phyloP scores from a whole-genome alignment of 1,140 invertebrate species.

The Tetranychus urticae region DNA sequence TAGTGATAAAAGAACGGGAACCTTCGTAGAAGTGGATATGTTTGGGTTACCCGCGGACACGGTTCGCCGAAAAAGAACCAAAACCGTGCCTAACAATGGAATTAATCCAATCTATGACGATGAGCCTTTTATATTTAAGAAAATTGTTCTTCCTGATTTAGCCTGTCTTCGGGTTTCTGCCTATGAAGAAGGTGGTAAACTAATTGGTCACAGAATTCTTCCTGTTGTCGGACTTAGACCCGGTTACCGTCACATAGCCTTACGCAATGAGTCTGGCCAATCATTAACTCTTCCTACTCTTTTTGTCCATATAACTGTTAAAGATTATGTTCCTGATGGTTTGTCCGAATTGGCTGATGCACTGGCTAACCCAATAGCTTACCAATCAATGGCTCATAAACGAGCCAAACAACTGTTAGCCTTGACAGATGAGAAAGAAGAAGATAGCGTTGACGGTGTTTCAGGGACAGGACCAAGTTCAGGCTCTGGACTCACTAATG shows the following conservation, averaged over 20 bases:
- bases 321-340: constrained; percentile 89
- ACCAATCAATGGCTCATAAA: constrained; percentile 78
- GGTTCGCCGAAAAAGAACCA: constrained; percentile 79
- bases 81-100: constrained; percentile 78
- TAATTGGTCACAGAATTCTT: constrained; percentile 84
- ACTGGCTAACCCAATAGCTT: constrained; percentile 87
- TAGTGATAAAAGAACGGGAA: constrained; percentile 80
- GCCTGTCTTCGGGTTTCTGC: constrained; percentile 83
- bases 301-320: constrained; percentile 75
- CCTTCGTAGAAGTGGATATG: constrained; percentile 98
- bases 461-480: background rate
- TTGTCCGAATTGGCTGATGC: constrained; percentile 83
- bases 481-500: background rate
- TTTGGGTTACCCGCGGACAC: constrained; percentile 95
- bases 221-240: constrained; percentile 87
- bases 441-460: background rate
- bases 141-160: constrained; percentile 87
- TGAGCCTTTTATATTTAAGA: constrained; percentile 93
- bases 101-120: constrained; percentile 88
- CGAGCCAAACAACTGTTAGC: constrained; percentile 66
- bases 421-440: constrained; percentile 21
- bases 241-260: constrained; percentile 39
- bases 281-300: constrained; percentile 64
- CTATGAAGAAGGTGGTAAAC: constrained; percentile 76
- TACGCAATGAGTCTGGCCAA: constrained; percentile 64